Conservation (phyloP, 2,797 vertebrate genomes). For the Ibycter americanus region DNA sequence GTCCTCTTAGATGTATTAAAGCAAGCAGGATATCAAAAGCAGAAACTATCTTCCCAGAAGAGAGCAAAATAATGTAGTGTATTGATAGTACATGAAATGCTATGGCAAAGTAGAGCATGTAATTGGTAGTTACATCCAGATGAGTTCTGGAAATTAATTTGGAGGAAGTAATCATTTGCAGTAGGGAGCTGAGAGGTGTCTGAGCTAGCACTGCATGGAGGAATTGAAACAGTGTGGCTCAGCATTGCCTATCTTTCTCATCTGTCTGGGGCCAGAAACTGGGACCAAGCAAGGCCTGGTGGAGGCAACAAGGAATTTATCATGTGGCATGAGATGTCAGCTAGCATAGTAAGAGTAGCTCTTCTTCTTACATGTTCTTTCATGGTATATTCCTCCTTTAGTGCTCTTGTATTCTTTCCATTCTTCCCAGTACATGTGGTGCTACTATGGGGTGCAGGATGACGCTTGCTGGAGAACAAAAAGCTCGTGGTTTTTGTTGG, state of each 20-base stretch:
- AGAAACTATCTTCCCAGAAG: background rate
- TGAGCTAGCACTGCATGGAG: background rate
- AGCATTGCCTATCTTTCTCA: background rate
- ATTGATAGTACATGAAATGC: background rate
- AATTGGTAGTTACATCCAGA: background rate
- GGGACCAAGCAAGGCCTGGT: background rate
- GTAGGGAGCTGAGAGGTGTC: background rate
- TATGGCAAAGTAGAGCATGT: background rate
- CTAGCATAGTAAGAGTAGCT: background rate
- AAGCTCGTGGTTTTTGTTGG: background rate
- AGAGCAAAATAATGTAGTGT: background rate
- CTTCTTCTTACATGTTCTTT: background rate
- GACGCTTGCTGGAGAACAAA: background rate
- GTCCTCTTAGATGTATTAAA: background rate
- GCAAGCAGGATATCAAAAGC: background rate
- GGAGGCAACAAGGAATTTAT: background rate
- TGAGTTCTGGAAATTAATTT: background rate
- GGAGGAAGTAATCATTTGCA: background rate
- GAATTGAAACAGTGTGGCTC: background rate
- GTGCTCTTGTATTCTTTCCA: background rate
- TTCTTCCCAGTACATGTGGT: background rate
- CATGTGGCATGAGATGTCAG: background rate
- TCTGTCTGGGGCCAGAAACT: background rate
- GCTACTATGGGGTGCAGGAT: background rate
- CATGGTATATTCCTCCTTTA: background rate